These are phyloP conservation scores for Drosophila erecta DNA, from an alignment of 1,140 invertebrate species.

Conservation along the genomic window DNA sequence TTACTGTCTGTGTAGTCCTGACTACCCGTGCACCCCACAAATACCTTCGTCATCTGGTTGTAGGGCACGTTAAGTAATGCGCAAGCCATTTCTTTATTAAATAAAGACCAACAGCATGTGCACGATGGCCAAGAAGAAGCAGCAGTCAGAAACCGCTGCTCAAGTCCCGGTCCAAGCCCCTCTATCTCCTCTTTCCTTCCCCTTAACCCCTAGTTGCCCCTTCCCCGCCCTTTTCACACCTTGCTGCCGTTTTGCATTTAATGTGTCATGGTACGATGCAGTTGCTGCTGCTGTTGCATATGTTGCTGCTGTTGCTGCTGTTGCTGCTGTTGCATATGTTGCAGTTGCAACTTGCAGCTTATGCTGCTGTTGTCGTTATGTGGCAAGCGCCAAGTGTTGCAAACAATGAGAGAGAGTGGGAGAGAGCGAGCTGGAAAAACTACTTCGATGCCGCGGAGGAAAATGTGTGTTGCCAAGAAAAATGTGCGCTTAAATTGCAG, in stretches of 20 bases:
- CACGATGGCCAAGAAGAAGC: slow-evolving; percentile 18
- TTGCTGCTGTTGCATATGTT: slow-evolving; percentile 68
- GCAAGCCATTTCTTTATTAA: slow-evolving; percentile 73
- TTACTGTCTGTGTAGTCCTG: not conserved
- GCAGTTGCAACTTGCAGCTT: slow-evolving; percentile 70
- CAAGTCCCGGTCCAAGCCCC: slow-evolving; percentile 16
- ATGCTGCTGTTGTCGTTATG: slow-evolving; percentile 68
- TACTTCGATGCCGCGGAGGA: slow-evolving; percentile 66
- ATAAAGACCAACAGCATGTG: slow-evolving; percentile 61
- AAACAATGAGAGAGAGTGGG: slow-evolving; percentile 56
- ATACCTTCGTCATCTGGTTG: not conserved
- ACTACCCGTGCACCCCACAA: not conserved
- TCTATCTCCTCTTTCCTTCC: slow-evolving; percentile 25
- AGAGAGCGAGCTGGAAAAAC: slow-evolving; percentile 66
- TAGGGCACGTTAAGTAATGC: slow-evolving; percentile 57
- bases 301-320: slow-evolving; percentile 28
- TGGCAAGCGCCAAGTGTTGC: slow-evolving; percentile 82
- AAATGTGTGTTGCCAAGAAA: slow-evolving; percentile 77
- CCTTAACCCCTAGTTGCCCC: slow-evolving; percentile 5
- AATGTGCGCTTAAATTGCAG: slow-evolving; percentile 80
- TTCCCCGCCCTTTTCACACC: slow-evolving; percentile 25
- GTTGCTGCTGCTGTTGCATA: slow-evolving; percentile 47
- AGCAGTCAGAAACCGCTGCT: slow-evolving; percentile 26
- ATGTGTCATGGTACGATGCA: slow-evolving; percentile 80
- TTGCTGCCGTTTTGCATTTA: slow-evolving; percentile 76